Evolutionary conservation across 2,797 vertebrate genomes (phyloP).

Genomic region (Semaprochilodus insignis): DNA sequence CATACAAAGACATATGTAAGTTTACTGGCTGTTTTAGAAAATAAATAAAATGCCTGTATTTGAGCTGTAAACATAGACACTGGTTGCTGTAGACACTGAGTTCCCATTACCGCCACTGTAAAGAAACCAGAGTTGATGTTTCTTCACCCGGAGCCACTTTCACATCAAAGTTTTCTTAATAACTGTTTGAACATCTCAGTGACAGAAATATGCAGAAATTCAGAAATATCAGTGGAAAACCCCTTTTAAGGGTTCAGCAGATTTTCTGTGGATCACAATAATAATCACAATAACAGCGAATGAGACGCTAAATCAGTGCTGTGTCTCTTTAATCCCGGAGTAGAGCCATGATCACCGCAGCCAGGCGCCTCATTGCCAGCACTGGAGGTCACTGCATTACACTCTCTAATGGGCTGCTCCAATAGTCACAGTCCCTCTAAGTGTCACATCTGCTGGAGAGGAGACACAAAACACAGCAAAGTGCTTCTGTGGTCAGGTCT

Average conservation of each 20-base stretch:
- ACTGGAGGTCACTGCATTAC: conserved; percentile 57
- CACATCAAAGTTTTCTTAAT: too few relatives aligned
- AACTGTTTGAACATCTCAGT: too few relatives aligned
- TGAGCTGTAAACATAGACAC: too few relatives aligned
- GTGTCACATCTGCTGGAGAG: conserved; percentile 72
- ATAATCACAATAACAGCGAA: background rate
- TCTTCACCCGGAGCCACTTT: too few relatives aligned
- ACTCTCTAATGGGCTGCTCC: conserved; percentile 68
- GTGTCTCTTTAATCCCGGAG: conserved; percentile 47
- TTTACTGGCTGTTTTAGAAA: too few relatives aligned
- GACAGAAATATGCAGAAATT: too few relatives aligned
- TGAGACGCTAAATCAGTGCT: conserved; percentile 21
- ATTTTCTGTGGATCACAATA: background rate
- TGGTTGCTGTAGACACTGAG: too few relatives aligned
- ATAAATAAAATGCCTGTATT: too few relatives aligned
- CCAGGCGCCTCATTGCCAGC: conserved; percentile 49
- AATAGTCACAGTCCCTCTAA: conserved; percentile 58
- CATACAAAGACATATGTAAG: too few relatives aligned
- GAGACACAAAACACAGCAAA: conserved; percentile 66
- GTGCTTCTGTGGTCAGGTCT: conserved; percentile 71
- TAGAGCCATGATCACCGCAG: conserved; percentile 36
- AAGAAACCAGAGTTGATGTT: too few relatives aligned
- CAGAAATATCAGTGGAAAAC: too few relatives aligned
- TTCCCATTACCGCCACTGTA: too few relatives aligned
- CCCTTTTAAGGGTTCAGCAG: background rate